Evolutionary conservation across 2,113 vertebrate genomes (phyloP), one percentile per base, ranked within the genome.

Genomic region (Perca flavescens): DNA sequence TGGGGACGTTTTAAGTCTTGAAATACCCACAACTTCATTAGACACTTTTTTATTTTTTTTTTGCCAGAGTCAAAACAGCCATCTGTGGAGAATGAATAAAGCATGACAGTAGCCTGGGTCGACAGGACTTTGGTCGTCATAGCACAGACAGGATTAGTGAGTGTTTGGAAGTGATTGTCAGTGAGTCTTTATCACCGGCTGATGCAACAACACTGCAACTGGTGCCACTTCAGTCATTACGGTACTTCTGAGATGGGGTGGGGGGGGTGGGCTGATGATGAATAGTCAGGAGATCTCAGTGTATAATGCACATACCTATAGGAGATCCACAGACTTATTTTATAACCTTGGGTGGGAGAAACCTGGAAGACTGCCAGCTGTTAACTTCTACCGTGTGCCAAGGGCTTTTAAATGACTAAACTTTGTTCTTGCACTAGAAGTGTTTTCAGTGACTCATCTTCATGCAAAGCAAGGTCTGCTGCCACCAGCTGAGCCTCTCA

Each of bases 121-220:
- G 17, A 76, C 49, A 47, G 74, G 75, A 67, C 88, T 76, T 49
- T 50, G 86, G 88, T 82, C 89, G 82, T 80, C 82, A 68, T 5
- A 62, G 76, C 53, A 12, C 63, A 72, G 74, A 61, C 58, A 72
- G 74, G 63, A 86, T 82, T 73, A 89, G 78, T 70, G 64, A 71
- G 40, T 56, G 72, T 80, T 86, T 70, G 76, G 77, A 79, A 66
- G 72, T 84, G 77, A 85, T 46, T 76, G 80, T 87, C 85, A 87
- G 77, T 1, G 64, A 81, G 64, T 60, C 75, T 89, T 89, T 47
- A 88, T 74, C 75, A 66, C 52, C 2, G 47, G 79, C 86, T 93
- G 94, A 95, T 88, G 93, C 86, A 94, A 94, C 70, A 58, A 61
- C 74, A 49, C 53, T 80, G 86, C 90, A 94, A 93, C 46, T 31